Evolutionary conservation across 2,888 invertebrate genomes (phyloP).

Genomic region (Toxonevra muliebris): DNA sequence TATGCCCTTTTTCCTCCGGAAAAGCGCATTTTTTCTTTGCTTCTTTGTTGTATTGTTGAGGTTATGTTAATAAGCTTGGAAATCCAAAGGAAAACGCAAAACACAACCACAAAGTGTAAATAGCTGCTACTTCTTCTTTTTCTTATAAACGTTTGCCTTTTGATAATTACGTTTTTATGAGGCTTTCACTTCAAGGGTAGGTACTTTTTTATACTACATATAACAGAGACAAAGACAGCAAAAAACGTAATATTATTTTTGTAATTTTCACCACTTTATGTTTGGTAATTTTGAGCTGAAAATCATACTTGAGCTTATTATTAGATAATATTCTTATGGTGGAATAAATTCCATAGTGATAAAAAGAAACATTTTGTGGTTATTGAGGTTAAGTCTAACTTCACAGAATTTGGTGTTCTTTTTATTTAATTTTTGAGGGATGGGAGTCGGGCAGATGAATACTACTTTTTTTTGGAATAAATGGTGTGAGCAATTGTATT

Average conservation of each 20-base stretch:
- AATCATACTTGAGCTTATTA: conserved; percentile 51
- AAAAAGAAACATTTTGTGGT: conserved; percentile 39
- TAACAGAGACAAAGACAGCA: conserved; percentile 7
- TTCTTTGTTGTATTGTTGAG: conserved; percentile 25
- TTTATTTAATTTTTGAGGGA: not conserved
- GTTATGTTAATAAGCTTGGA: conserved; percentile 53
- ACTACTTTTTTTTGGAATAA: too few species aligned
- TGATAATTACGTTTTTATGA: conserved; percentile 52
- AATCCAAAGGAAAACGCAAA: conserved; percentile 20
- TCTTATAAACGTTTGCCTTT: conserved; percentile 43
- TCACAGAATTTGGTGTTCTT: not conserved
- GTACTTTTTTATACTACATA: conserved; percentile 3
- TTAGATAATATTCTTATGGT: conserved; percentile 47
- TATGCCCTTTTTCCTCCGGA: too few species aligned
- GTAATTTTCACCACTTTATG: conserved; percentile 39
- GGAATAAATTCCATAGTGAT: conserved; percentile 44
- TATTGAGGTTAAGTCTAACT: conserved; percentile 21
- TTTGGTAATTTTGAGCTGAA: conserved; percentile 35
- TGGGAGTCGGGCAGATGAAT: not conserved
- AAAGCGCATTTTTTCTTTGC: conserved; percentile 45
- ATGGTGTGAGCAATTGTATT: too few species aligned
- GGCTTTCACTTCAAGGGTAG: conserved; percentile 19
- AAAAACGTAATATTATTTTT: conserved; percentile 32
- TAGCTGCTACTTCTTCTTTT: conserved; percentile 10
- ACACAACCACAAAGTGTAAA: conserved; percentile 27